Evolutionary conservation across 1,140 invertebrate genomes (phyloP), one percentile per base, ranked within the genome.

Genomic region (Drosophila pruinosa): DNA sequence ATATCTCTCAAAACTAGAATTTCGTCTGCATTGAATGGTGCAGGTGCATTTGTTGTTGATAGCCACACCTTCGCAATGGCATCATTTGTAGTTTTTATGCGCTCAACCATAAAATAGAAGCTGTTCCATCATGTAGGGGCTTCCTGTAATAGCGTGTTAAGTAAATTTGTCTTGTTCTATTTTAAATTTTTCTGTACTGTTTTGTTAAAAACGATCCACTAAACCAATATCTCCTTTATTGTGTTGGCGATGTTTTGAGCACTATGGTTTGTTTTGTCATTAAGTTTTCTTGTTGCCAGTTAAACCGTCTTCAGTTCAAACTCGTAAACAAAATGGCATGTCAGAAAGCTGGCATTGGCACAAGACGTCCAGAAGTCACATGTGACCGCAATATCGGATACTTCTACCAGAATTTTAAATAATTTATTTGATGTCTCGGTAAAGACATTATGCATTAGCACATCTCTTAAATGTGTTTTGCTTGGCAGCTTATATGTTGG

Each of bases 161-260:
- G 1, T 1, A 43, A 43, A 43, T n/a, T 7, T 17, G 8, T 19
- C 17, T 38, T 38, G 36, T 1, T 10, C 36, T 2, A 38, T 14
- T 38, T 43, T 43, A 43, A 43, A 43, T n/a, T 54, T 10, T 10
- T 2, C 7, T n/a, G 39, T 7, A 67, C 62, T 1, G 54, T 65
- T 59, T 72, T 72, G 4, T 58, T 15, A 4, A 52, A 31, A 5
- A 67, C 59, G 14, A 65, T 45, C 54, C 62, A 65, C 2, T 65
- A 26, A 10, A 34, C 47, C 7, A 72, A 67, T 21, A 72, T 48
- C 8, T 58, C 36, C 31, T 17, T 43, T 24, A 45, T 58, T 8
- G 67, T 71, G 24, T 71, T 41, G 31, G 58, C 58, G 50, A 71
- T 71, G 34, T 71, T 64, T 71, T 64, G 59, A 36, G 59, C 38